These are phyloP conservation scores for Psylliodes chrysocephalus DNA, from an alignment of 2,888 invertebrate genomes.

Conservation along the genomic window DNA sequence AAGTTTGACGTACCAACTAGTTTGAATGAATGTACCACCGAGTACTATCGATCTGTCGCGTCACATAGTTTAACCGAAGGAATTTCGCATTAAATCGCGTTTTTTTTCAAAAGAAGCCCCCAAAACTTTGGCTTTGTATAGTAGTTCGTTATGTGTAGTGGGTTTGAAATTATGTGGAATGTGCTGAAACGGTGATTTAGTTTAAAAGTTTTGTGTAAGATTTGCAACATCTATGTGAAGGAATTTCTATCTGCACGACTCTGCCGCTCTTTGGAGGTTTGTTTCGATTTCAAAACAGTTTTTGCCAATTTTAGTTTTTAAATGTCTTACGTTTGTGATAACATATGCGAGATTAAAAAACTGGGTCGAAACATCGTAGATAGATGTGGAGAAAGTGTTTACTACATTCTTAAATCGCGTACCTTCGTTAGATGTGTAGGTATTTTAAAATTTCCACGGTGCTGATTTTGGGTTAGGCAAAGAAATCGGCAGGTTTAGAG, in stretches of 20 bases:
- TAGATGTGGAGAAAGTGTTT: conserved; percentile 14
- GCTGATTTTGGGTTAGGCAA: conserved; percentile 6
- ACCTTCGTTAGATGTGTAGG: conserved; percentile 2
- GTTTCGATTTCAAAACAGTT: not conserved
- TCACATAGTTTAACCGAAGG: conserved; percentile 25
- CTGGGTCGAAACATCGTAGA: conserved; percentile 11
- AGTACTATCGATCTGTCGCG: conserved; percentile 40
- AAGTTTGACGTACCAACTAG: conserved; percentile 49
- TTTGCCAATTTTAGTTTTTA: not conserved
- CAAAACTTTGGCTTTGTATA: not conserved
- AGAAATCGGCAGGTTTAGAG: not conserved
- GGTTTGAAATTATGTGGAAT: not conserved
- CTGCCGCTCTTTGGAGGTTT: conserved; percentile 5
- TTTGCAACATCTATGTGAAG: conserved; percentile 11
- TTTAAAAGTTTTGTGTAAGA: not conserved
- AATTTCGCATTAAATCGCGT: not conserved
- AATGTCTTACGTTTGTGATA: not conserved
- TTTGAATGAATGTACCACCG: conserved; percentile 47
- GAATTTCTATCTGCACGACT: conserved; percentile 9
- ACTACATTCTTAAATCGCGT: conserved; percentile 7
- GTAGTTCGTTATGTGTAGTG: not conserved
- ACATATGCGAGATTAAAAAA: conserved; percentile 12
- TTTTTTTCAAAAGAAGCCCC: not conserved
- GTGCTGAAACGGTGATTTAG: not conserved
- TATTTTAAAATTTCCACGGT: conserved; percentile 10